Evolutionary conservation across 2,888 invertebrate genomes (phyloP), one percentile per base, ranked within the genome.

Genomic region (Ophion slaviceki): DNA sequence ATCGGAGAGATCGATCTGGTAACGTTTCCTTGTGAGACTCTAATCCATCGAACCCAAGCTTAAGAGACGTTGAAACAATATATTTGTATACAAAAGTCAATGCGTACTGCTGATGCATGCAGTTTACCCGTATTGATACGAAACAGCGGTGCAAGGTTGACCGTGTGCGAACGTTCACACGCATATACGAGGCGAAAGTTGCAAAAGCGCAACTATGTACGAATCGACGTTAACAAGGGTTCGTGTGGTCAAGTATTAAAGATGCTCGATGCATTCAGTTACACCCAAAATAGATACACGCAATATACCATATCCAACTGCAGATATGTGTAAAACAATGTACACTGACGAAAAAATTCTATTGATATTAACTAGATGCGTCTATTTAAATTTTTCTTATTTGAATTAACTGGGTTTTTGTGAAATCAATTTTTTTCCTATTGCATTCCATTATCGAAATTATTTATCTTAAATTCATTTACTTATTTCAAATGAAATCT

Each of bases 221-320:
- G 66, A 71, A 70, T 67, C 67, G 71, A 72, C 72, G 72, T 78
- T 82, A 82, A 78, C 78, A 61, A 67, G 82, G 67, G 67, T 72
- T 57, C 53, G 32, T 82, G 82, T 72, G 82, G 78, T 74, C 59
- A 78, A 78, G 67, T 72, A 74, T 78, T 82, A 72, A 82, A 36
- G 47, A 62, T 77, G 72, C 40, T 77, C 77, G 47, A 70, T 76
- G 59, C 77, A 82, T 77, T 77, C 71, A 77, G 82, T 71, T 82
- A 77, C 71, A 71, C 59, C 82, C 77, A 71, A 71, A 68, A 64
- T 40, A 59, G 66, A 66, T 77, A 72, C 40, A 64, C 53, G 67
- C 62, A 53, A 68, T 53, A n/a, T 61, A n/a, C 61, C 1, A 68
- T 67, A 67, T 45, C 53, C 24, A 70, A 70, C 45, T 53, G 28